Conservation (phyloP, 2,888 invertebrate genomes). For the Herminia tarsipennalis region DNA sequence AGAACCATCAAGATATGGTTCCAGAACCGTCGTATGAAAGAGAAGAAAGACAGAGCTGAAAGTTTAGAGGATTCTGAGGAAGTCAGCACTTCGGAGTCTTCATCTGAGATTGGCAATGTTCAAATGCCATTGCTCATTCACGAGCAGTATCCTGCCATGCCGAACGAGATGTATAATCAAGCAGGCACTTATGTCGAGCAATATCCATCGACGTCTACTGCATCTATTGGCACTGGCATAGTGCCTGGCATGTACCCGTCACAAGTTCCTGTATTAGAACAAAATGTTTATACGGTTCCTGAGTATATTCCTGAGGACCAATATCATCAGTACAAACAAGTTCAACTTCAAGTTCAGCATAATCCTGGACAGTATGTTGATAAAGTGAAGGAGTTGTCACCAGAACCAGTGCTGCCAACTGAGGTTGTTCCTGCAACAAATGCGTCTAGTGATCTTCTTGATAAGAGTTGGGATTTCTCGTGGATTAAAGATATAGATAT, state of each 20-base stretch:
- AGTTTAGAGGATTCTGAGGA: conserved; percentile 59
- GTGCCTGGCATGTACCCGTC: conserved; percentile 20
- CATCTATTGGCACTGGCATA: too few relatives aligned
- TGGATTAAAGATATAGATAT: conserved; percentile 62
- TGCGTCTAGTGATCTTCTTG: conserved; percentile 35
- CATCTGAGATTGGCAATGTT: conserved; percentile 43
- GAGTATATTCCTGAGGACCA: conserved; percentile 39
- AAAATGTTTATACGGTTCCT: conserved; percentile 31
- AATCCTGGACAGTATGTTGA: conserved; percentile 34
- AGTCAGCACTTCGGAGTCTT: conserved; percentile 55
- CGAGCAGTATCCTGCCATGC: conserved; percentile 42
- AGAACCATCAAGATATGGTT: conserved; percentile 92
- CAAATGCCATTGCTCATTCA: conserved; percentile 42
- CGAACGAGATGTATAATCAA: conserved; percentile 43
- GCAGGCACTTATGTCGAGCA: conserved; percentile 50
- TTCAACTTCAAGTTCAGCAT: conserved; percentile 42
- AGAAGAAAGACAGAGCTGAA: conserved; percentile 86
- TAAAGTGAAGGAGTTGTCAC: conserved; percentile 35
- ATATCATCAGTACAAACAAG: conserved; percentile 44
- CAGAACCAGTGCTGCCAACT: conserved; percentile 24
- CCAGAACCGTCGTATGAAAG: conserved; percentile 92
- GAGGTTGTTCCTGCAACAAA: conserved; percentile 21
- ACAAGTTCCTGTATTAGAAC: conserved; percentile 15
- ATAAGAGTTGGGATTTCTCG: conserved; percentile 63
- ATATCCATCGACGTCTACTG: conserved; percentile 43